Evolutionary conservation across 2,888 invertebrate species (phyloP).

Genomic region (Caenorhabditis wallacei): DNA sequence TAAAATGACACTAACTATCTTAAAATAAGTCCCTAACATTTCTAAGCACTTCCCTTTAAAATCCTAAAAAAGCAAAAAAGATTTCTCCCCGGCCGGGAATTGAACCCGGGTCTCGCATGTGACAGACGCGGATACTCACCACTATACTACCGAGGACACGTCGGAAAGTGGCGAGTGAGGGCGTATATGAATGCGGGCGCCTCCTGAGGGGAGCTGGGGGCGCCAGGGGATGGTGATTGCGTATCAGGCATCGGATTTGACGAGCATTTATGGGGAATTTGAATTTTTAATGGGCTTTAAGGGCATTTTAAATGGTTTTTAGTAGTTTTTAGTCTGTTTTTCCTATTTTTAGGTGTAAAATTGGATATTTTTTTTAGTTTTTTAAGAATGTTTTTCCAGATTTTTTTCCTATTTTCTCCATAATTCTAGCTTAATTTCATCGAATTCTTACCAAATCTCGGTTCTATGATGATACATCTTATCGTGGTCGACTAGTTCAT

Average conservation of each 20-base stretch:
- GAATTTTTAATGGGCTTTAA: background rate
- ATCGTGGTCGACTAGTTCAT: conserved; percentile 53
- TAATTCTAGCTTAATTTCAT: background rate
- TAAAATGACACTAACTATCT: background rate
- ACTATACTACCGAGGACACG: conserved; percentile 74
- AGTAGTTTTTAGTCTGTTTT: background rate
- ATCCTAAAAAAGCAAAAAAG: conserved; percentile 20
- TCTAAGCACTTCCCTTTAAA: background rate
- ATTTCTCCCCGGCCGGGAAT: conserved; percentile 76
- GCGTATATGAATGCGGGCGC: conserved; percentile 15
- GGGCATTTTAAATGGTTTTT: background rate
- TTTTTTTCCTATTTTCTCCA: background rate
- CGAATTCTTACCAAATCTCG: conserved; percentile 60
- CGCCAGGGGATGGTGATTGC: background rate
- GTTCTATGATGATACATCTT: conserved; percentile 66
- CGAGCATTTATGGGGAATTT: background rate
- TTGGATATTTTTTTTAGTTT: background rate
- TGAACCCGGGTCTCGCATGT: conserved; percentile 76
- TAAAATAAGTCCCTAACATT: background rate
- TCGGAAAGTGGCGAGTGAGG: background rate
- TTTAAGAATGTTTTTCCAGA: background rate
- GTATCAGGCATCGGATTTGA: conserved; percentile 1
- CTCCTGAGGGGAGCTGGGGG: background rate
- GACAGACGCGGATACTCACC: conserved; percentile 77
- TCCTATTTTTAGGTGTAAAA: background rate